phyloP scores from a whole-genome alignment of 2,888 invertebrate genomes.

The Chaetogeoica ovagalla region DNA sequence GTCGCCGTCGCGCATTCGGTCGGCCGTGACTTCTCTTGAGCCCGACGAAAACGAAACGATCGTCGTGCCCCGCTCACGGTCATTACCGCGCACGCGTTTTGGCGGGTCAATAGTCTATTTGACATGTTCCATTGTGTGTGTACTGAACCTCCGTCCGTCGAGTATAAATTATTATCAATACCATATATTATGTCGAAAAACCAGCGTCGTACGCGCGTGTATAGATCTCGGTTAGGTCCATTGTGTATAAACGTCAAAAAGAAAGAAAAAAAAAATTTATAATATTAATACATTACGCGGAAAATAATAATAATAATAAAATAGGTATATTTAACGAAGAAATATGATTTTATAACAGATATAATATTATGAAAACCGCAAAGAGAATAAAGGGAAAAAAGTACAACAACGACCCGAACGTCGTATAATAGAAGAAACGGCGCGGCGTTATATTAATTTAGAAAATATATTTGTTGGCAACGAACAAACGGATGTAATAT shows the following conservation, averaged over 20 bases:
- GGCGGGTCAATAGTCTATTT: constrained; percentile 52
- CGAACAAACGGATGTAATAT: constrained; percentile 20
- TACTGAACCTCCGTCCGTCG: not conserved
- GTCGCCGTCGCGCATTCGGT: constrained; percentile 2
- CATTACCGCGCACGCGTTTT: constrained; percentile 50
- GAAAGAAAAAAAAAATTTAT: constrained; percentile 10
- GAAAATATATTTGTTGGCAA: constrained; percentile 29
- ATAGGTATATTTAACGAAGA: not conserved
- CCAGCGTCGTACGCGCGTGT: constrained; percentile 1
- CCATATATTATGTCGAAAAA: constrained; percentile 43
- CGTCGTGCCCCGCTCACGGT: constrained; percentile 48
- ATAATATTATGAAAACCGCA: not conserved
- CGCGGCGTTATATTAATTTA: not conserved
- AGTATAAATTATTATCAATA: not conserved
- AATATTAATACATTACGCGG: not conserved
- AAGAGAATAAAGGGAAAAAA: not conserved
- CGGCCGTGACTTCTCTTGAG: constrained; percentile 47
- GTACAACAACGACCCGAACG: not conserved
- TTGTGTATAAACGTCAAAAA: constrained; percentile 31
- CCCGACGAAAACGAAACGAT: constrained; percentile 51
- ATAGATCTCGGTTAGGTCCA: not conserved
- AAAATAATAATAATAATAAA: too few species aligned
- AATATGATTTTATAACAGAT: not conserved
- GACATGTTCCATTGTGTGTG: constrained; percentile 44
- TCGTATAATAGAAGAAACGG: not conserved